Conservation (phyloP, 1,140 invertebrate species). For the Rhynchophorus ferrugineus region DNA sequence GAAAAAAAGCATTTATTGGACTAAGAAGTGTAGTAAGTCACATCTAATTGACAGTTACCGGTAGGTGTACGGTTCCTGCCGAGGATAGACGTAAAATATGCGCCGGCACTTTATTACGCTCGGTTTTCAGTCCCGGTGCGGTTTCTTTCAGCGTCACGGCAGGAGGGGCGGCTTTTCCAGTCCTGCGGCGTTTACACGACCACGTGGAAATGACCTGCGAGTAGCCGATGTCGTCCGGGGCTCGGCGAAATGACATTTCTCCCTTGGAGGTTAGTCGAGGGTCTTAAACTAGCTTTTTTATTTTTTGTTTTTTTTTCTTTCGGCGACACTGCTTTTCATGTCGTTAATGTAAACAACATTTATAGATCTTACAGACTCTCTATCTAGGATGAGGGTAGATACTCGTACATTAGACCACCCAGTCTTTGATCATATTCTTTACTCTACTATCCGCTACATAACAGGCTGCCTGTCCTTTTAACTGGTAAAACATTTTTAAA, state of each 20-base stretch:
- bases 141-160: slow-evolving; percentile 32
- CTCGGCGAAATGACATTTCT: slow-evolving; percentile 4
- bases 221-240: neutral
- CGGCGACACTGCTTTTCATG: too few species aligned
- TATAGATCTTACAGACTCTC: too few species aligned
- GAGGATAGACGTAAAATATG: slow-evolving; percentile 33
- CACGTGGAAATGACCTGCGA: slow-evolving; percentile 21
- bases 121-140: slow-evolving; percentile 38
- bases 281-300: too few species aligned
- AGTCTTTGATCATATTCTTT: too few species aligned
- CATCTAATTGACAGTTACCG: slow-evolving; percentile 39
- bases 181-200: slow-evolving; percentile 22
- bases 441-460: too few species aligned
- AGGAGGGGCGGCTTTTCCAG: slow-evolving; percentile 25
- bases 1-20: slow-evolving; percentile 18
- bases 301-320: too few species aligned
- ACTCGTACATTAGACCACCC: too few species aligned
- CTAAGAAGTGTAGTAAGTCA: slow-evolving; percentile 33
- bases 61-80: slow-evolving; percentile 36
- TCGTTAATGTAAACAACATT: too few species aligned
- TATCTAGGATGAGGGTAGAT: too few species aligned
- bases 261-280: neutral
- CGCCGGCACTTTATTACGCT: slow-evolving; percentile 38
- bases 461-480: too few species aligned
- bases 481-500: too few species aligned